Conservation (phyloP, 1,140 invertebrate species). For the Marisa cornuarietis region DNA sequence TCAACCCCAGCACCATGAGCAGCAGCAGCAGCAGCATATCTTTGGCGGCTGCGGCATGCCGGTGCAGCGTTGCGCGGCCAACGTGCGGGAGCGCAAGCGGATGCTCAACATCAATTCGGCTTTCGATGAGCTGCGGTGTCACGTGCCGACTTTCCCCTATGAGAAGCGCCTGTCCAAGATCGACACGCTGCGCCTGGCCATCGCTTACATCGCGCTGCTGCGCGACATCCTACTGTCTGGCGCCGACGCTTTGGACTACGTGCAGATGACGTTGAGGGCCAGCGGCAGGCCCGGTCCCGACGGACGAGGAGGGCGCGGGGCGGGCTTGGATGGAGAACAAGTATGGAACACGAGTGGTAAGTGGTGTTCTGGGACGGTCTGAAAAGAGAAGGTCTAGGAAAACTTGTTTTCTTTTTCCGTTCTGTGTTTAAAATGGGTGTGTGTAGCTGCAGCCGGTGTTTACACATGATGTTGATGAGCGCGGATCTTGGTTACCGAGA, state of each 20-base stretch:
- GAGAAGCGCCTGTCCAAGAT: constrained; percentile 98
- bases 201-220: constrained; percentile 99
- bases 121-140: constrained; percentile 76
- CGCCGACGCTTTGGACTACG: constrained; percentile 87
- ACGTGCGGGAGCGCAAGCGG: constrained; percentile 90
- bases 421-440: too few species aligned
- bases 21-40: not conserved
- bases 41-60: constrained; percentile 69
- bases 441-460: too few species aligned
- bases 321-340: constrained; percentile 81
- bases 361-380: constrained; percentile 32
- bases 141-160: constrained; percentile 98
- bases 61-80: constrained; percentile 91
- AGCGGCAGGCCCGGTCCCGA: not conserved
- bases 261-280: constrained; percentile 86
- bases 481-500: too few species aligned
- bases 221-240: constrained; percentile 87
- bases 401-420: too few species aligned
- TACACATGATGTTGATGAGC: too few species aligned
- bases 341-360: constrained; percentile 97
- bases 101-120: constrained; percentile 99
- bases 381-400: too few species aligned
- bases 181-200: constrained; percentile 94
- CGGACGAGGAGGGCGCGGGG: constrained; percentile 63
- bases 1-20: not conserved